These are phyloP conservation scores for Mesodorylaimus sp. DNA, from an alignment of 2,888 invertebrate species.

Conservation along the genomic window DNA sequence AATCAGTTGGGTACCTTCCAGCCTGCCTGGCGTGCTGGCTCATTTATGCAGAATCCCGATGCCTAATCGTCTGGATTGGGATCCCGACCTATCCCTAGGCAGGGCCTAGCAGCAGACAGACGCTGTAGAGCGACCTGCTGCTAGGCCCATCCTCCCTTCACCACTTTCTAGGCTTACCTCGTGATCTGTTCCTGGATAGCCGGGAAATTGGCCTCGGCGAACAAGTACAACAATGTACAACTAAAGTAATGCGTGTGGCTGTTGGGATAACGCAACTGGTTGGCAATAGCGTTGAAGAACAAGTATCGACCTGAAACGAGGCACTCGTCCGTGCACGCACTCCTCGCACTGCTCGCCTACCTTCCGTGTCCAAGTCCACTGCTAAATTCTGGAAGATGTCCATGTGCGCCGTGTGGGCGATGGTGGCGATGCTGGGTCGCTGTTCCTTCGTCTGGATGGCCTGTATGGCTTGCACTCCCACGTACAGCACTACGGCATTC, in stretches of 20 bases:
- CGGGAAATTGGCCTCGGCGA: constrained; percentile 59
- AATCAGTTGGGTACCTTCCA: too few relatives aligned
- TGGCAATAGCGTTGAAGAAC: constrained; percentile 93
- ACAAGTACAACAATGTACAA: constrained; percentile 83
- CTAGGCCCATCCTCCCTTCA: too few relatives aligned
- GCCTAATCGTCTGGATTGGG: too few relatives aligned
- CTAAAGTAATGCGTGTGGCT: constrained; percentile 99
- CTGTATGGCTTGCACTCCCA: constrained; percentile 85
- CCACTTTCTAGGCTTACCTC: constrained; percentile 31
- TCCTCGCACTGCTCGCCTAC: constrained; percentile 40
- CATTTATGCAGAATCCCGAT: too few relatives aligned
- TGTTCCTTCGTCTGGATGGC: constrained; percentile 73
- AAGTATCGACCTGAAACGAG: constrained; percentile 51
- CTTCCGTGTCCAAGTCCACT: constrained; percentile 91
- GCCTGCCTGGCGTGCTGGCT: too few relatives aligned
- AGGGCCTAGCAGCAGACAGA: too few relatives aligned
- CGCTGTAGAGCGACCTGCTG: too few relatives aligned
- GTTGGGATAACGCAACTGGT: constrained; percentile 94
- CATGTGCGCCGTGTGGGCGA: constrained; percentile 95
- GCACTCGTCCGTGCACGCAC: too few relatives aligned
- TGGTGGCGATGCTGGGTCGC: constrained; percentile 87
- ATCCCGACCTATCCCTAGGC: too few relatives aligned
- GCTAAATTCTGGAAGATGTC: constrained; percentile 98
- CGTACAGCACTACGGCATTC: constrained; percentile 91
- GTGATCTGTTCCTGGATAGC: constrained; percentile 97